phyloP scores from a whole-genome alignment of 2,797 vertebrate species.

The Scyliorhinus canicula region DNA sequence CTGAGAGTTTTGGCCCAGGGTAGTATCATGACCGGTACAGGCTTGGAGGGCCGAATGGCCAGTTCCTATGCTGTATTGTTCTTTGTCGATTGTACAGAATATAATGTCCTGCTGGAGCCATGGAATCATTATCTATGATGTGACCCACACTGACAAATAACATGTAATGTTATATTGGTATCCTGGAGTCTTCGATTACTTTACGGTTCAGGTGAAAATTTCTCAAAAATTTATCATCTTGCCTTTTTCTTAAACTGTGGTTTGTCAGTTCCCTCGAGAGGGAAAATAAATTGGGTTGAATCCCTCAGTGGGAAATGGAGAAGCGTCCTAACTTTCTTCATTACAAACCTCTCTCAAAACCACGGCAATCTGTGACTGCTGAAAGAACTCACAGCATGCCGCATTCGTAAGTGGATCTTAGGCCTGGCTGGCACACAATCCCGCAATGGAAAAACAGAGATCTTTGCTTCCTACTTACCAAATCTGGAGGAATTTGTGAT shows the following conservation, averaged over 20 bases:
- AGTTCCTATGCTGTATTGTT: too few relatives aligned
- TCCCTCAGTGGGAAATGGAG: not conserved
- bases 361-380: not conserved
- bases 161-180: not conserved
- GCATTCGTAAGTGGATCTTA: not conserved
- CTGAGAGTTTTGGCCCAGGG: too few relatives aligned
- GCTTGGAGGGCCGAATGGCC: too few relatives aligned
- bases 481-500: not conserved
- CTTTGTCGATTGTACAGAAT: not conserved
- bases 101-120: not conserved
- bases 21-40: too few relatives aligned
- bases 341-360: not conserved
- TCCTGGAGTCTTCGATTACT: not conserved
- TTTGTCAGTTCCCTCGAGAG: not conserved
- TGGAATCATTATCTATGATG: not conserved
- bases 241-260: not conserved
- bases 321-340: not conserved
- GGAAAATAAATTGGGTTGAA: not conserved
- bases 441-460: not conserved
- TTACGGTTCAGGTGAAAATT: not conserved
- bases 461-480: not conserved
- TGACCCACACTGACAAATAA: not conserved
- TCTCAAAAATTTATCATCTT: not conserved
- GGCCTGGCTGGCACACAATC: not conserved
- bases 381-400: not conserved